Conservation (phyloP, 2,113 vertebrate species). For the Chrysemys picta region DNA sequence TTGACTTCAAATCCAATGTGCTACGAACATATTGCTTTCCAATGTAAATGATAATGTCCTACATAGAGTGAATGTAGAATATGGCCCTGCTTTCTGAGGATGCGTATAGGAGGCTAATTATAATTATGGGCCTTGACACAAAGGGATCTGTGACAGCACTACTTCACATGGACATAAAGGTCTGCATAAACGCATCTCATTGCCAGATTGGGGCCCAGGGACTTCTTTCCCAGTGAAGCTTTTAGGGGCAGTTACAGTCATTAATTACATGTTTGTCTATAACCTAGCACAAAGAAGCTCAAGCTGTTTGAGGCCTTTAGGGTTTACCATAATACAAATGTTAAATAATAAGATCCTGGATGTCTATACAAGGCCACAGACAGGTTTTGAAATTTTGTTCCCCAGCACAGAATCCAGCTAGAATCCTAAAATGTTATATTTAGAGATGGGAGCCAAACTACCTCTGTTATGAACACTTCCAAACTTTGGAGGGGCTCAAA, state of each 20-base stretch:
- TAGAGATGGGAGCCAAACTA: conserved; percentile 28
- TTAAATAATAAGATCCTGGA: not conserved
- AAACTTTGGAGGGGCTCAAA: conserved; percentile 43
- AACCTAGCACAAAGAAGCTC: not conserved
- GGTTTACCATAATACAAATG: not conserved
- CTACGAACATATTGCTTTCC: not conserved
- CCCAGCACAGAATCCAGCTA: conserved; percentile 15
- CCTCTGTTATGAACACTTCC: conserved; percentile 34
- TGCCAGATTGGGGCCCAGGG: not conserved
- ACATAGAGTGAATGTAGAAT: conserved; percentile 13
- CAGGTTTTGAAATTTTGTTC: not conserved
- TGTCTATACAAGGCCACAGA: not conserved
- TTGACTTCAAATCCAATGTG: not conserved
- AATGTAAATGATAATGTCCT: conserved; percentile 31
- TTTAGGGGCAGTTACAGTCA: not conserved
- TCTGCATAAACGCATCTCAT: not conserved
- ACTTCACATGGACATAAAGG: conserved; percentile 5
- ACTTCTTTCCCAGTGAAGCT: not conserved
- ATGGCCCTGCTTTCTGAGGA: conserved; percentile 33
- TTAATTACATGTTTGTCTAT: not conserved
- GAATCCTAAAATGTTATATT: conserved; percentile 46
- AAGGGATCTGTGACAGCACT: conserved; percentile 7
- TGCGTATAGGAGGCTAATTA: conserved; percentile 32
- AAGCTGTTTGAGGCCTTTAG: not conserved
- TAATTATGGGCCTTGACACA: conserved; percentile 19